Evolutionary conservation across 2,888 invertebrate genomes (phyloP), one percentile per base, ranked within the genome.

Genomic region (Slavum lentiscoides): DNA sequence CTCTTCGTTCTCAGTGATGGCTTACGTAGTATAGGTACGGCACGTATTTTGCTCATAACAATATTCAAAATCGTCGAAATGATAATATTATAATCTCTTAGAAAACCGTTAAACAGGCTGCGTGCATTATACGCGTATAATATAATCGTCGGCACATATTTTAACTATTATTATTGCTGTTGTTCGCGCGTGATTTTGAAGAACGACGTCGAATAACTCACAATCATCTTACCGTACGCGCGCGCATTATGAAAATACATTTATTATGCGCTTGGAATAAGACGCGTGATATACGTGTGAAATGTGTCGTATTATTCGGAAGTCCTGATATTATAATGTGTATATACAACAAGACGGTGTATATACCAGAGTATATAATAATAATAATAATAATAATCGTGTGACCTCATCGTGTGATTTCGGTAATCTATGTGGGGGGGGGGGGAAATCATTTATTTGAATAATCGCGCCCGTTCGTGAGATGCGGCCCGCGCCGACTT

Each of bases 161-260:
- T 58, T 30, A 30, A 59, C 21, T 2, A 43, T 43, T 7, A 55
- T 55, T 55, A 13, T 49, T 15, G 39, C 9, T 68, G 59, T 59
- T n/a, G 68, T 75, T 58, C 5, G 67, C 58, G 43, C 58, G 43
- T 68, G 69, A 61, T 69, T 77, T 53, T 76, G 69, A 69, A 69
- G 61, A 69, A 77, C 61, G 76, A 61, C 69, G 61, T 43, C 13
- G 13, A 53, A 77, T 77, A 17, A 69, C 68, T 77, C 69, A 62
- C 30, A 11, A 17, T 62, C 58, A 11, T 49, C 43, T 59, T 21
- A 21, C 21, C 30, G 19, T 53, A 74, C 37, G 8, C 19, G 7
- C n/a, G 72, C 61, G 30, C 43, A 55, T 43, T 49, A 11, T 3
- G 13, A 13, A 43, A 13, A 49, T 49, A 30, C 4, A 30, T 30